phyloP scores from a whole-genome alignment of 2,797 vertebrate genomes.

The Clangula hyemalis region DNA sequence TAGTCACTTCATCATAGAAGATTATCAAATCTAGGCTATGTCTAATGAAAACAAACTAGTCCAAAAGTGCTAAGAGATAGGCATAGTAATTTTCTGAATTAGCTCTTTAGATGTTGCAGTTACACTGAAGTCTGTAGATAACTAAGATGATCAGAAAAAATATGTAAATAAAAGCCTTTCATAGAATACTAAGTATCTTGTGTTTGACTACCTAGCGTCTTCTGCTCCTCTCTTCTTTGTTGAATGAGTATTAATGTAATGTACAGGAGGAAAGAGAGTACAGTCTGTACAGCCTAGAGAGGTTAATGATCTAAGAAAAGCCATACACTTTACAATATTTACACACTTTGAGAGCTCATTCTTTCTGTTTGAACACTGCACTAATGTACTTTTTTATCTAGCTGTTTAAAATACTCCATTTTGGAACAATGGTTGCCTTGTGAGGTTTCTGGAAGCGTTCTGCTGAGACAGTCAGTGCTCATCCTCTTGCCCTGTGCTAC shows the following conservation, averaged over 20 bases:
- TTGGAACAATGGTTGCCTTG: neutral
- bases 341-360: neutral
- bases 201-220: neutral
- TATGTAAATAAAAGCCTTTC: neutral
- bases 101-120: neutral
- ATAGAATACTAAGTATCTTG: neutral
- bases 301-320: neutral
- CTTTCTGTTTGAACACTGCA: neutral
- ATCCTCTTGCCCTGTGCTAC: neutral
- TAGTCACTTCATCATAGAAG: neutral
- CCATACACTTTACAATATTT: neutral
- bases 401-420: neutral
- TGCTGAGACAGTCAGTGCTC: neutral
- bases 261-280: neutral
- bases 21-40: neutral
- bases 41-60: neutral
- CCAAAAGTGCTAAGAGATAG: neutral
- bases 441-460: neutral
- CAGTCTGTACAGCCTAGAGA: neutral
- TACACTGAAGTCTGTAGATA: neutral
- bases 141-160: neutral
- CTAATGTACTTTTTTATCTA: neutral
- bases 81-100: neutral
- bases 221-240: neutral
- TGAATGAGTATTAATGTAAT: neutral